These are phyloP conservation scores for Hydropotes inermis DNA, from an alignment of 2,113 vertebrate genomes.

Conservation along the genomic window DNA sequence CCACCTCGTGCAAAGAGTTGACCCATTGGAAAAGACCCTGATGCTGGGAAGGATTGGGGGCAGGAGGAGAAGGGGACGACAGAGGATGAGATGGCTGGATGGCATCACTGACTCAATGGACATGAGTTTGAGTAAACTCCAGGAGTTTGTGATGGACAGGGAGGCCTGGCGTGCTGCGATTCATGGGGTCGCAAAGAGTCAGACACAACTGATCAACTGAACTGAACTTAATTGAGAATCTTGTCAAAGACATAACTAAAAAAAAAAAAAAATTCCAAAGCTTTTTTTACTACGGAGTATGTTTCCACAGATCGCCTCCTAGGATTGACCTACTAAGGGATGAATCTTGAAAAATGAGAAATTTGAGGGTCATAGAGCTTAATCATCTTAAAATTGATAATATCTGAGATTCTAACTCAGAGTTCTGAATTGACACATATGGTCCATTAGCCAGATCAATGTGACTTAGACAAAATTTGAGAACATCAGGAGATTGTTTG, in stretches of 20 bases:
- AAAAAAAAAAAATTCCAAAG: background rate
- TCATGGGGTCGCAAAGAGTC: too few relatives aligned
- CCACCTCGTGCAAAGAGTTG: too few relatives aligned
- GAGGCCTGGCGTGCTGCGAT: too few relatives aligned
- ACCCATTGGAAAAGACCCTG: too few relatives aligned
- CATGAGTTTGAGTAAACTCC: too few relatives aligned
- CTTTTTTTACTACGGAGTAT: background rate
- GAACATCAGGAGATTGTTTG: background rate
- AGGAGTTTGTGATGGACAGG: too few relatives aligned
- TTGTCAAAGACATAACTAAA: background rate
- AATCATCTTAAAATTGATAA: background rate
- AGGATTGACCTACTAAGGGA: background rate
- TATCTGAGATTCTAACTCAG: background rate
- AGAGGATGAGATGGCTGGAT: too few relatives aligned
- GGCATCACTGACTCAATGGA: too few relatives aligned
- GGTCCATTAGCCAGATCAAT: background rate
- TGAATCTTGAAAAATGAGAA: background rate
- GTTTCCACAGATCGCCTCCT: background rate
- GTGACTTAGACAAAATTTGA: background rate
- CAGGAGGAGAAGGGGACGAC: too few relatives aligned
- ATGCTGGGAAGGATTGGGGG: too few relatives aligned
- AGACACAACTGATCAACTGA: too few relatives aligned
- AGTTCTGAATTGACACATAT: background rate
- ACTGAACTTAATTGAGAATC: too few relatives aligned
- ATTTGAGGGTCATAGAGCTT: background rate